A percentile compares a stretch with the other conserved stretches of the same genome.
Conservation (phyloP, 2,113 vertebrate species). For the Burhinus bistriatus region DNA sequence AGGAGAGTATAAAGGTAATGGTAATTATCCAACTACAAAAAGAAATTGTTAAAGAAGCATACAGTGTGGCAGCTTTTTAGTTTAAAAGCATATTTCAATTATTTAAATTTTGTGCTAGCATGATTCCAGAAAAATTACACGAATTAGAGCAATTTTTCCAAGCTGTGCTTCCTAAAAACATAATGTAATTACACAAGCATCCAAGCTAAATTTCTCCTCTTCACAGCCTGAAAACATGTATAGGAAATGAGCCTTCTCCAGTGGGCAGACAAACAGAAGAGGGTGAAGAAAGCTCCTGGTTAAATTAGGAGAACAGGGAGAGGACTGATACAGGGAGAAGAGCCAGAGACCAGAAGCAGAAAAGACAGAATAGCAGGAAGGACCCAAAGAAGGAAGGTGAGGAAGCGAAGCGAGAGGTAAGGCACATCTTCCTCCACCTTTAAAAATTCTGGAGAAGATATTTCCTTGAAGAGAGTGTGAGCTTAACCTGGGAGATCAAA, state of each 20-base stretch:
- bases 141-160: slow-evolving; percentile 55
- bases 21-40: slow-evolving; percentile 36
- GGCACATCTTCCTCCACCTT: not conserved
- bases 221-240: slow-evolving; percentile 15
- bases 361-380: not conserved
- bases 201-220: slow-evolving; percentile 48
- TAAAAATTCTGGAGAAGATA: not conserved
- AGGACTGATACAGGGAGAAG: not conserved
- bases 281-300: not conserved
- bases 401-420: not conserved
- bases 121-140: slow-evolving; percentile 54
- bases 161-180: slow-evolving; percentile 33
- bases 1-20: not conserved
- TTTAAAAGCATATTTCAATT: slow-evolving; percentile 55
- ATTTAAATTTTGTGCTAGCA: slow-evolving; percentile 47
- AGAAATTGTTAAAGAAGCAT: slow-evolving; percentile 52
- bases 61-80: slow-evolving; percentile 41
- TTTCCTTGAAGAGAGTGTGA: not conserved
- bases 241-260: not conserved
- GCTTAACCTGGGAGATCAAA: not conserved
- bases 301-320: not conserved
- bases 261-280: not conserved
- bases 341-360: not conserved
- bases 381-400: not conserved
- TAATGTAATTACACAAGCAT: slow-evolving; percentile 46